A percentile compares a stretch with the other conserved stretches of the same genome.
phyloP scores from a whole-genome alignment of 2,113 vertebrate genomes.

The Callionymus lyra region DNA sequence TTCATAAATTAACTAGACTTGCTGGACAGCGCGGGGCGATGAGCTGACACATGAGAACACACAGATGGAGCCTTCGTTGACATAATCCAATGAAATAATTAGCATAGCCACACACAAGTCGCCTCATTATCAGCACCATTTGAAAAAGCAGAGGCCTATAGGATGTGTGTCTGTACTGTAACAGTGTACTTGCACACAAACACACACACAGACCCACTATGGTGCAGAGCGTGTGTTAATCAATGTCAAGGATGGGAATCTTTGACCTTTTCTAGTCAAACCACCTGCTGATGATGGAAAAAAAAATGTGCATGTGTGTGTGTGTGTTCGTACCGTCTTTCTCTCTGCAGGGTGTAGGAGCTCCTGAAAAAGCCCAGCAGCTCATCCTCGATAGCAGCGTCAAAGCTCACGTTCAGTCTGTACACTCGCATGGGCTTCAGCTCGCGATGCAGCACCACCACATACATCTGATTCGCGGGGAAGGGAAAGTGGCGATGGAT shows the following conservation, averaged over 20 bases:
- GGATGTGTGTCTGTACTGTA: slow-evolving; percentile 9
- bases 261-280: slow-evolving; percentile 51
- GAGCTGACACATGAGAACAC: neutral
- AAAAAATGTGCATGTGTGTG: slow-evolving; percentile 12
- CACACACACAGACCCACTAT: no score
- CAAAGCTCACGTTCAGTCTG: slow-evolving; percentile 83
- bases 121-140: slow-evolving; percentile 29
- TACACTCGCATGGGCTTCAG: slow-evolving; percentile 79
- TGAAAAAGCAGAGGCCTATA: slow-evolving; percentile 27
- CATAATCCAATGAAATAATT: slow-evolving; percentile 21
- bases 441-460: slow-evolving; percentile 83
- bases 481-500: slow-evolving; percentile 79
- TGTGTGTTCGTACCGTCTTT: slow-evolving; percentile 70
- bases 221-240: slow-evolving; percentile 36
- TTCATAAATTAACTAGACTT: no score
- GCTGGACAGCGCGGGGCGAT: no score
- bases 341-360: slow-evolving; percentile 80
- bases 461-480: slow-evolving; percentile 79
- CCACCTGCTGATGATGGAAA: slow-evolving; percentile 45
- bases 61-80: neutral
- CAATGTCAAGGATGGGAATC: slow-evolving; percentile 47
- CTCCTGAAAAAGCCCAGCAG: slow-evolving; percentile 93
- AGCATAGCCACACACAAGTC: slow-evolving; percentile 21
- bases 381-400: slow-evolving; percentile 86
- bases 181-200: no score